Percentiles rank a stretch among this genome's conserved stretches.
Conservation (phyloP, 1,140 invertebrate genomes). For the Dendrolimus punctatus region DNA sequence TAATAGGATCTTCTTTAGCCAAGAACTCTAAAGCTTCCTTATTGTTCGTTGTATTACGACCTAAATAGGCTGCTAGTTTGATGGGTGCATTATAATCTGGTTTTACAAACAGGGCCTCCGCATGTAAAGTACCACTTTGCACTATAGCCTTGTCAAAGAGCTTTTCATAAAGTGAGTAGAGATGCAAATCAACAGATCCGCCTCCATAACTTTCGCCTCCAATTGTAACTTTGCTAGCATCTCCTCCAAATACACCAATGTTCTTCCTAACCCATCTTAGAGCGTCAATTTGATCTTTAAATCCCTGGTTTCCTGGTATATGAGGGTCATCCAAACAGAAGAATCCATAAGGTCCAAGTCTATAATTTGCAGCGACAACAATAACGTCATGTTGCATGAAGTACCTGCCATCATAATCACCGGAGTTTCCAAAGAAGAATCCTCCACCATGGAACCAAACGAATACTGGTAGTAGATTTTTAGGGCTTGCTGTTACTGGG, state of each 20-base stretch:
- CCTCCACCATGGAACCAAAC: slow-evolving; percentile 82
- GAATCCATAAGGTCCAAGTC: slow-evolving; percentile 77
- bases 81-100: slow-evolving; percentile 14
- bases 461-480: slow-evolving; percentile 71
- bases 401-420: slow-evolving; percentile 58
- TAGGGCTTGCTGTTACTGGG: slow-evolving; percentile 12
- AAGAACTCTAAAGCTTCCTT: slow-evolving; percentile 15
- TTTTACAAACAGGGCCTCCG: slow-evolving; percentile 11
- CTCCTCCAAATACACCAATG: slow-evolving; percentile 78
- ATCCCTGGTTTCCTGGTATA: slow-evolving; percentile 78
- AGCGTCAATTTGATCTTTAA: slow-evolving; percentile 79
- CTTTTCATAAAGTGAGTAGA: slow-evolving; percentile 17
- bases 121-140: slow-evolving; percentile 18
- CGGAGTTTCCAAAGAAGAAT: slow-evolving; percentile 64
- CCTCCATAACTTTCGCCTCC: slow-evolving; percentile 77
- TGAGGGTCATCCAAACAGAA: slow-evolving; percentile 75
- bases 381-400: slow-evolving; percentile 72
- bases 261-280: slow-evolving; percentile 77
- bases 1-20: slow-evolving; percentile 10
- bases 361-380: slow-evolving; percentile 74
- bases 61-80: slow-evolving; percentile 12
- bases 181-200: slow-evolving; percentile 70
- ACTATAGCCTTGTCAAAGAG: slow-evolving; percentile 25
- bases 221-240: slow-evolving; percentile 78
- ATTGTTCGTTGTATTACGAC: slow-evolving; percentile 3